These are phyloP conservation scores for Leptinotarsa lineolata DNA, from an alignment of 1,140 invertebrate species.

Conservation along the genomic window DNA sequence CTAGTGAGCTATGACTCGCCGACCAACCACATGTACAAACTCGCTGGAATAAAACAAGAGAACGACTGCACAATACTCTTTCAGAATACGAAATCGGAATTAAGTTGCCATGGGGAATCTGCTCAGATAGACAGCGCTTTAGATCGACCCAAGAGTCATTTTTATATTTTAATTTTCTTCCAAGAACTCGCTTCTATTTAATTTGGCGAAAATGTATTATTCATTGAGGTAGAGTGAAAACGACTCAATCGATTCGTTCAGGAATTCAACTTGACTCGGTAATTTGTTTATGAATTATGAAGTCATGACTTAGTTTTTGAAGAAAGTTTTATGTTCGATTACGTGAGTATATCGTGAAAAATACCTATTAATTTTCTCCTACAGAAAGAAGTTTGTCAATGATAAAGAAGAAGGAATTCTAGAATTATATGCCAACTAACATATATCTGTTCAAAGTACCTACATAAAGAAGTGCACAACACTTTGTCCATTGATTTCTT, in stretches of 20 bases:
- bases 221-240: background rate
- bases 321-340: too few relatives aligned
- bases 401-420: too few relatives aligned
- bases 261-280: too few relatives aligned
- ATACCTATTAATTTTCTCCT: too few relatives aligned
- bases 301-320: too few relatives aligned
- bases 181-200: conserved; percentile 16
- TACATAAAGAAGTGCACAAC: too few relatives aligned
- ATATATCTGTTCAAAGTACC: too few relatives aligned
- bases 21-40: conserved; percentile 48
- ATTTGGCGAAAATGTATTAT: conserved; percentile 17
- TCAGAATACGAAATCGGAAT: conserved; percentile 48
- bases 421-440: too few relatives aligned
- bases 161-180: conserved; percentile 25
- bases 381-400: too few relatives aligned
- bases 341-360: too few relatives aligned
- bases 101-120: conserved; percentile 8
- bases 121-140: background rate
- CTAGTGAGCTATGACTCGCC: conserved; percentile 46
- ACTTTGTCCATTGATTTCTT: too few relatives aligned
- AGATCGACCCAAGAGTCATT: conserved; percentile 26
- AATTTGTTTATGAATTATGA: background rate
- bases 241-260: conserved; percentile 9
- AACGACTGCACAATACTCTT: conserved; percentile 43
- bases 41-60: conserved; percentile 12